Evolutionary conservation across 2,888 invertebrate species (phyloP).

Genomic region (Philonicus albiceps): DNA sequence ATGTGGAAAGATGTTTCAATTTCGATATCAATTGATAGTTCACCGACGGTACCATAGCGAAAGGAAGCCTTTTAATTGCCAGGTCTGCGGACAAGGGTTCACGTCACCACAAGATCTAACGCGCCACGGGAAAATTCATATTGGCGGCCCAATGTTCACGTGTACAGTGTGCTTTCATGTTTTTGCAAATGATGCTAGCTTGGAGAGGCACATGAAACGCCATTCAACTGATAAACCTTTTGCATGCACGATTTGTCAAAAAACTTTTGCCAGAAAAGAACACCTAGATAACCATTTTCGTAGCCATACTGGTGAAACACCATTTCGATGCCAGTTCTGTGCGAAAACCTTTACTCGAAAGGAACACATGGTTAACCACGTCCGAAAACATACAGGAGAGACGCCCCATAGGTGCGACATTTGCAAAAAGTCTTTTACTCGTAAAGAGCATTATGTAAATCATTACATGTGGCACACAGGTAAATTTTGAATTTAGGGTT

Average conservation of each 20-base stretch:
- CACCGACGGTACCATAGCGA: slow-evolving; percentile 87
- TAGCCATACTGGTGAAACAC: slow-evolving; percentile 83
- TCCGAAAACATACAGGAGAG: slow-evolving; percentile 81
- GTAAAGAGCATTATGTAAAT: slow-evolving; percentile 87
- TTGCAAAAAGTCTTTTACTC: slow-evolving; percentile 85
- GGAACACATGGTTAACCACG: slow-evolving; percentile 87
- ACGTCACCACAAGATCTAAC: slow-evolving; percentile 81
- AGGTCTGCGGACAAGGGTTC: slow-evolving; percentile 85
- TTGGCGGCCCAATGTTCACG: slow-evolving; percentile 79
- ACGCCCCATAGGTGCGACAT: slow-evolving; percentile 86
- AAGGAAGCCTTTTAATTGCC: slow-evolving; percentile 81
- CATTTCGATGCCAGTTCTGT: slow-evolving; percentile 84
- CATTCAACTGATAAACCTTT: slow-evolving; percentile 86
- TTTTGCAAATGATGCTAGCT: slow-evolving; percentile 74
- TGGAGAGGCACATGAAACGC: slow-evolving; percentile 81
- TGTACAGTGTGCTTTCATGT: slow-evolving; percentile 78
- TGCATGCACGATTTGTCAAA: slow-evolving; percentile 84
- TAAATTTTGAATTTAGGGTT: slow-evolving; percentile 52
- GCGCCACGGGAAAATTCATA: slow-evolving; percentile 83
- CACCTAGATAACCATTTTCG: slow-evolving; percentile 87
- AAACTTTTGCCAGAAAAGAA: slow-evolving; percentile 86
- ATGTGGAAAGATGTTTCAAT: slow-evolving; percentile 87
- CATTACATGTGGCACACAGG: slow-evolving; percentile 77
- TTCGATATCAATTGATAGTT: slow-evolving; percentile 85
- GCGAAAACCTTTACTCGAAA: slow-evolving; percentile 85